Evolutionary conservation across 53 echinoderm and acorn worm genomes (phyloP), one percentile per base, ranked within the genome.

Genomic region (Apostichopus leukothele): DNA sequence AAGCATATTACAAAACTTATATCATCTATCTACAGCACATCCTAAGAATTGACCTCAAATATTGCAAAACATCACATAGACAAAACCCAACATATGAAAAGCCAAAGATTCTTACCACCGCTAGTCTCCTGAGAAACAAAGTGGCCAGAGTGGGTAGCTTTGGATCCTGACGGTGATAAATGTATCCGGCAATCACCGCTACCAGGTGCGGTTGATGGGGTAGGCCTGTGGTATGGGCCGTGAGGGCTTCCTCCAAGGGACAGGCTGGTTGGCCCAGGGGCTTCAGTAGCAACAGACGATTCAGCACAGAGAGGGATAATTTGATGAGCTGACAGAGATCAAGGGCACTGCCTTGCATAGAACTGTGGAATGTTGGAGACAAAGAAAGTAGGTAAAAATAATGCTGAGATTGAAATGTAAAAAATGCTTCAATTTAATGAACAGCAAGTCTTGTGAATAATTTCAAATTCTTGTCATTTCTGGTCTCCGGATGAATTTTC

Each of bases 131-230:
- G 12, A 97, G 90, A 67, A 97, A 90, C 54, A 97, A 89, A 14
- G 94, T 95, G 16, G 97, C 95, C 67, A 97, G 93, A 5, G 95
- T 95, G 13, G 97, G 95, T 13, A 97, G 81, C 76, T 93, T 55
- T 10, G 97, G 94, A 77, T 97, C 95, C 86, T 92, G 93, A 51
- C 91, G 91, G 73, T 97, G 97, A 63, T 97, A 97, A 84, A 97
- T 95, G 74, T 97, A 97, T 5, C 95, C 92, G 0, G 97, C 95
- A 39, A 97, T 94, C 9, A 95, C 91, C 0, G 95, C 97, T 1
- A 97, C 91, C 26, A 97, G 90, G 20, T 95, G 97, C n/a, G 95
- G 94, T 76, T 97, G 97, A 57, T 97, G 97, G 60, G 95, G 95
- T 60, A 97, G 73, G 76, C 95, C 95, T 1, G 94, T 97, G 68